phyloP scores from a whole-genome alignment of 2,113 vertebrate genomes.

The Isichthys henryi region DNA sequence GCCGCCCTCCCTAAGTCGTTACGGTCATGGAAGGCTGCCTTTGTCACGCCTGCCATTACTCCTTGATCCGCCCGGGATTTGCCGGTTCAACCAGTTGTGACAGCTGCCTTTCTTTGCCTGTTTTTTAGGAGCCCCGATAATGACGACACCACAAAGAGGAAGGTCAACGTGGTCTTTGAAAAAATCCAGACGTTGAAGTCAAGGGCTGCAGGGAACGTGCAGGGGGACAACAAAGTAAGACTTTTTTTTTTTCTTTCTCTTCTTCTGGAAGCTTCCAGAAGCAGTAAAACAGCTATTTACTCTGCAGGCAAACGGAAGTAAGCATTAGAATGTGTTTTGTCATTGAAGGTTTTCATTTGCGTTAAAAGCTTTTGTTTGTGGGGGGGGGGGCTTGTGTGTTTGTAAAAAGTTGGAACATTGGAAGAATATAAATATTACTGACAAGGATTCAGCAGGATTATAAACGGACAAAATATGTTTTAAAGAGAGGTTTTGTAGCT shows the following conservation, averaged over 20 bases:
- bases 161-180: constrained; percentile 97
- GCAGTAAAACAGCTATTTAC: constrained; percentile 15
- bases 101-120: constrained; percentile 26
- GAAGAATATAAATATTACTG: neutral
- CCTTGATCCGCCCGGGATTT: constrained; percentile 3
- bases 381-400: neutral
- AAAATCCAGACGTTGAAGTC: constrained; percentile 98
- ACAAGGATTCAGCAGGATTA: neutral
- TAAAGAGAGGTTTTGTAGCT: neutral
- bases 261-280: constrained; percentile 33
- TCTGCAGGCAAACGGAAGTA: constrained; percentile 20
- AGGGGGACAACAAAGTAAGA: constrained; percentile 61
- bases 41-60: neutral
- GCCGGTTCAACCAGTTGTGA: constrained; percentile 14
- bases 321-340: constrained; percentile 25
- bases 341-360: neutral
- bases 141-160: constrained; percentile 86
- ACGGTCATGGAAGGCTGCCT: neutral
- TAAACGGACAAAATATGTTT: neutral
- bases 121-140: constrained; percentile 76
- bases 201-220: constrained; percentile 69
- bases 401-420: neutral
- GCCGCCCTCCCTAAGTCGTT: neutral
- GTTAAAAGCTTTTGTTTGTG: neutral
- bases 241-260: constrained; percentile 4